Evolutionary conservation across 2,113 vertebrate species (phyloP), one percentile per base, ranked within the genome.

Genomic region (Catharus bicknelli): DNA sequence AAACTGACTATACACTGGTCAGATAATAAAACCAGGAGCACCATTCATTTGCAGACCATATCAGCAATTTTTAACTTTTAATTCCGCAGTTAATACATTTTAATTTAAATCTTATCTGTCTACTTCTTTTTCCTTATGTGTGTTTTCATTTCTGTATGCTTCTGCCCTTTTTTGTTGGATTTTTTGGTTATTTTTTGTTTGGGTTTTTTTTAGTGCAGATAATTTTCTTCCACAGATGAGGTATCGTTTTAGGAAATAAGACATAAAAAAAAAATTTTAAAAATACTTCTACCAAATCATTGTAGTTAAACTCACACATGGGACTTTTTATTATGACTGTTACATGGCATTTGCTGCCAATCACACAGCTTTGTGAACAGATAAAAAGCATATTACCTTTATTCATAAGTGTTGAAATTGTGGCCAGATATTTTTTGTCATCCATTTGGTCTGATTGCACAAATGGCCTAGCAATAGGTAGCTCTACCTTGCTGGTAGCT

Each of bases 121-220:
- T 89, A 6, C 34, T 74, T 47, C 5, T 7, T 76, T 93, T 79
- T 83, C 7, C 13, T 84, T n/a, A 4, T 10, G 0, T 63, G 4
- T 10, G 3, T 51, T 8, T 30, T 73, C 23, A 20, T 58, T 86
- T 86, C 58, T 76, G 2, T 5, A 30, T 8, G 15, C 8, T 3
- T 0, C 2, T 2, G 9, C 4, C 1, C 3, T n/a, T 47, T 61
- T n/a, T 19, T n/a, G 13, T 7, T 25, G 13, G 13, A 38, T 42
- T 42, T 17, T 13, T 25, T 25, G 50, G 26, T 8, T 30, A 7
- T 17, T 1, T 13, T 17, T 27, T 57, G 13, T 10, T 10, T 4
- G 38, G 38, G 9, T 20, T 15, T 26, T 26, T 27, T n/a, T 18
- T 6, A 21, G 13, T 40, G 10, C 38, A 47, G 16, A 21, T 38